Evolutionary conservation across 2,888 invertebrate species (phyloP).

Genomic region (Zygothrica quintamaculata): DNA sequence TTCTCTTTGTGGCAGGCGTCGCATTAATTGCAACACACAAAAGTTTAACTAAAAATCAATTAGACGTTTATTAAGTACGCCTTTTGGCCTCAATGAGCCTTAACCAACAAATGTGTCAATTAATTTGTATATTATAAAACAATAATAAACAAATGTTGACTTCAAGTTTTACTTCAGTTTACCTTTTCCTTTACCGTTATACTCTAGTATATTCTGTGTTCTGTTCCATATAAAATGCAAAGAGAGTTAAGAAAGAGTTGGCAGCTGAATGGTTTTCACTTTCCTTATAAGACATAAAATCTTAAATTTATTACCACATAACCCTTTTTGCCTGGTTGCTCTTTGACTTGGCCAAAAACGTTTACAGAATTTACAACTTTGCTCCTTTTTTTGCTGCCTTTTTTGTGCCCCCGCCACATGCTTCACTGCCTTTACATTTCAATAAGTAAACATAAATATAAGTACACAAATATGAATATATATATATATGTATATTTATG

Average conservation of each 20-base stretch:
- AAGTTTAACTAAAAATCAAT: slow-evolving; percentile 30
- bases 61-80: slow-evolving; percentile 44
- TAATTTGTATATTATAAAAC: slow-evolving; percentile 30
- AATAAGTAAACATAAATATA: slow-evolving; percentile 69
- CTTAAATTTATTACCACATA: slow-evolving; percentile 62
- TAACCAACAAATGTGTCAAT: slow-evolving; percentile 27
- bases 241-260: neutral
- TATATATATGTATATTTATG: slow-evolving; percentile 14
- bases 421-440: slow-evolving; percentile 50
- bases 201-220: too few species aligned
- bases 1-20: slow-evolving; percentile 1
- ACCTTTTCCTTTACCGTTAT: too few species aligned
- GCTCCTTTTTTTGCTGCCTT: too few species aligned
- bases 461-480: slow-evolving; percentile 19
- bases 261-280: slow-evolving; percentile 20
- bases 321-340: slow-evolving; percentile 52
- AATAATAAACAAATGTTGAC: too few species aligned
- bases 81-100: slow-evolving; percentile 23
- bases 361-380: slow-evolving; percentile 21
- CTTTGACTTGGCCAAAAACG: too few species aligned
- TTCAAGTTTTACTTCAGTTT: too few species aligned
- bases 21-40: slow-evolving; percentile 43
- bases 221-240: neutral
- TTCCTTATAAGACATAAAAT: slow-evolving; percentile 56
- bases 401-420: too few species aligned